These are phyloP conservation scores for Tenthredo amoena DNA, from an alignment of 2,888 invertebrate genomes.

Conservation along the genomic window DNA sequence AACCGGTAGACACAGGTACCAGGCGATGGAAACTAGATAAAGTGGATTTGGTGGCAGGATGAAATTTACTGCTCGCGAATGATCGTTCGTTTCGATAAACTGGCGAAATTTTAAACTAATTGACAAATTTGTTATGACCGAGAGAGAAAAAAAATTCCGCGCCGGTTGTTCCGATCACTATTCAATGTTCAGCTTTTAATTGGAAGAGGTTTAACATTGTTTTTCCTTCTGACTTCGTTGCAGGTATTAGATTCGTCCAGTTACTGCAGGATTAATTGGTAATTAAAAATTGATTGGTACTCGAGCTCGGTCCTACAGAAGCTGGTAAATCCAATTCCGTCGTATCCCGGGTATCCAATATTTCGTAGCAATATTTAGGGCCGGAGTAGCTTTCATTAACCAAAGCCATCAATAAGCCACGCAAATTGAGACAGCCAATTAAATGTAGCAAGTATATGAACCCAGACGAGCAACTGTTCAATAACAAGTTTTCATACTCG, in stretches of 20 bases:
- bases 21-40: neutral
- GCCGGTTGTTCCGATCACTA: neutral
- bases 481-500: too few species aligned
- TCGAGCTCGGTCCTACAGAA: constrained; percentile 1
- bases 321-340: neutral
- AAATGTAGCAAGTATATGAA: neutral
- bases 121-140: neutral
- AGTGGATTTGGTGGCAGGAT: neutral
- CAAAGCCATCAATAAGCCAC: neutral
- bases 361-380: neutral
- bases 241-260: neutral
- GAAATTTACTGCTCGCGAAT: neutral
- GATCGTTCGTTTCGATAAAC: neutral
- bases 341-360: neutral
- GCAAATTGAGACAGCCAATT: neutral
- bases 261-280: constrained; percentile 34
- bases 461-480: neutral
- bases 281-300: constrained; percentile 43
- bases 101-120: neutral
- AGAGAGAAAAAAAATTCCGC: neutral
- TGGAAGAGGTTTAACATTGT: neutral
- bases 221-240: neutral
- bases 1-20: neutral
- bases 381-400: neutral
- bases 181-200: neutral